Conservation (phyloP, 37 sponge, comb jelly and placozoan genomes). For the Halisarca cf. caerulea region DNA sequence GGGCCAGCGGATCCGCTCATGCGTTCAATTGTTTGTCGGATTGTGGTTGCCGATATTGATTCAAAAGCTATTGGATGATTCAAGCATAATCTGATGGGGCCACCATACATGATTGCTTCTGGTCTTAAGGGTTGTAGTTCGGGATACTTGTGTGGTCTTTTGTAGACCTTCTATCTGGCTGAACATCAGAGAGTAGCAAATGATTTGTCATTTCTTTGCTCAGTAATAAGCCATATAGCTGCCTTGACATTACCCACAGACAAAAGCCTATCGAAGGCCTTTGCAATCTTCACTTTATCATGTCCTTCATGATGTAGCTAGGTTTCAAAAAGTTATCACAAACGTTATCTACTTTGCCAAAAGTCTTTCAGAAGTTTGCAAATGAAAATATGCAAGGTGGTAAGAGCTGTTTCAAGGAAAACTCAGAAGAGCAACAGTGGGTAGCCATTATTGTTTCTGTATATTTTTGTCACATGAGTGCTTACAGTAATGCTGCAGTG, state of each 20-base stretch:
- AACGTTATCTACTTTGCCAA: too few relatives aligned
- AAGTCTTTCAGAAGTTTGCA: too few relatives aligned
- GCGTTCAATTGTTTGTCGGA: slow-evolving; percentile 1
- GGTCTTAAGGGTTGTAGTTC: neutral
- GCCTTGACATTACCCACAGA: slow-evolving; percentile 11
- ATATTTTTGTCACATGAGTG: too few relatives aligned
- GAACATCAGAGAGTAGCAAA: neutral
- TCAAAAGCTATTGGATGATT: neutral
- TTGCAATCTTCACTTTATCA: neutral
- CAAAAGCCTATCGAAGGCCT: neutral
- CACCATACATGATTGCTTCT: neutral
- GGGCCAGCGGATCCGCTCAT: neutral
- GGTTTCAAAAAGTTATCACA: too few relatives aligned
- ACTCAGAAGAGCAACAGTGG: too few relatives aligned
- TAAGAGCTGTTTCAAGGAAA: too few relatives aligned
- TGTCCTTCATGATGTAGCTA: too few relatives aligned
- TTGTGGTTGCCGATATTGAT: neutral
- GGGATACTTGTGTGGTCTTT: slow-evolving; percentile 20
- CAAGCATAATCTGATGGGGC: neutral
- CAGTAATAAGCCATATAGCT: neutral
- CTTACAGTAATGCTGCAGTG: too few relatives aligned
- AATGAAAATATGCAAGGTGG: too few relatives aligned
- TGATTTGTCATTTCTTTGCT: neutral
- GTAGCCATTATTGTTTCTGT: too few relatives aligned
- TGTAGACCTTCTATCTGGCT: neutral